phyloP scores from a whole-genome alignment of 1,140 invertebrate genomes.

The Zaprionus africanus region DNA sequence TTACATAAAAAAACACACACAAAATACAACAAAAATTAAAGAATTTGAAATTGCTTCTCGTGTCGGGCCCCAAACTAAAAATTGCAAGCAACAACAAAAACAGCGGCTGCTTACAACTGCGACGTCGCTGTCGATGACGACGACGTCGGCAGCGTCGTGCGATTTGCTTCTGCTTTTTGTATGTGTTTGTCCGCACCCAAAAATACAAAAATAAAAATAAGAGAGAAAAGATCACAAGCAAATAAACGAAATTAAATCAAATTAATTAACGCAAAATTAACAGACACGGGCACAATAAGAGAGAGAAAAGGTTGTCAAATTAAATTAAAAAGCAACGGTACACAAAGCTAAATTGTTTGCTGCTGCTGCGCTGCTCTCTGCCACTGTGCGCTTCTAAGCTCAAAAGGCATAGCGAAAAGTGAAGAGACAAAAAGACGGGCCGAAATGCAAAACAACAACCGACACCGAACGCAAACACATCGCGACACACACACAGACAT shows the following conservation, averaged over 20 bases:
- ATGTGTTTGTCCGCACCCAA: constrained; percentile 66
- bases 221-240: constrained; percentile 35
- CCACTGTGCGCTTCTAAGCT: constrained; percentile 16
- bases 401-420: constrained; percentile 29
- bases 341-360: constrained; percentile 39
- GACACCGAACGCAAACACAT: constrained; percentile 27
- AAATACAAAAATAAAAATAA: constrained; percentile 28
- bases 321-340: constrained; percentile 58
- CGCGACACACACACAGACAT: not conserved
- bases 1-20: constrained; percentile 26
- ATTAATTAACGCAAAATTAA: constrained; percentile 51
- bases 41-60: constrained; percentile 10
- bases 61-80: constrained; percentile 9
- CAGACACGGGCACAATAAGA: constrained; percentile 21
- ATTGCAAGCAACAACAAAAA: constrained; percentile 38
- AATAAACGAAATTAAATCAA: constrained; percentile 57
- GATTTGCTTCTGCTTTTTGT: constrained; percentile 46
- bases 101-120: constrained; percentile 38
- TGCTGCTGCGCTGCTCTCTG: not conserved
- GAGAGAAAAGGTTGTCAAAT: constrained; percentile 50
- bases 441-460: constrained; percentile 57
- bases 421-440: constrained; percentile 49
- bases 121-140: constrained; percentile 54
- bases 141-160: constrained; percentile 48
- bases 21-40: not conserved